Evolutionary conservation across 1,140 invertebrate genomes (phyloP).

Genomic region (Brachionus plicatilis): DNA sequence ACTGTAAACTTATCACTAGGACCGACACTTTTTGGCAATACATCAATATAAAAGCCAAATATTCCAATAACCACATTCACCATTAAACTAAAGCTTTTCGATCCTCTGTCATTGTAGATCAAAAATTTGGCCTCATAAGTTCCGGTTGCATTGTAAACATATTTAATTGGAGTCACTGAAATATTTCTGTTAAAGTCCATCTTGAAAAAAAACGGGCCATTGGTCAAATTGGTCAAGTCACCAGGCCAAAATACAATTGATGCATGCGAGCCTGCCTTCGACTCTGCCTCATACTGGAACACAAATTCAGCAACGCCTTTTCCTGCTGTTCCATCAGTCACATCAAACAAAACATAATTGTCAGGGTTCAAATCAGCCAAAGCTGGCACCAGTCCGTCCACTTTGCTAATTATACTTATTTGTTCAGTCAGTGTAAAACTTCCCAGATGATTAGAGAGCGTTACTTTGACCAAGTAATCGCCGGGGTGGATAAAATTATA

Average conservation of each 20-base stretch:
- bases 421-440: background rate
- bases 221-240: background rate
- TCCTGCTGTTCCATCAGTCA: background rate
- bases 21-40: background rate
- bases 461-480: background rate
- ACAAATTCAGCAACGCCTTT: slow-evolving; percentile 3
- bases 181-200: slow-evolving; percentile 36
- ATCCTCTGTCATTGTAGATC: background rate
- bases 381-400: background rate
- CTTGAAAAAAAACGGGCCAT: background rate
- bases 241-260: slow-evolving; percentile 13
- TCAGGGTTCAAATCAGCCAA: background rate
- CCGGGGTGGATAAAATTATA: background rate
- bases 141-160: background rate
- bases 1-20: background rate
- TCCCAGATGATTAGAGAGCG: background rate
- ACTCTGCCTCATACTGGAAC: background rate
- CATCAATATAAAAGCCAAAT: slow-evolving; percentile 7
- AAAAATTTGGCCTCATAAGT: background rate
- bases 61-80: background rate
- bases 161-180: background rate
- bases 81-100: background rate
- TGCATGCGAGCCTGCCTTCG: background rate
- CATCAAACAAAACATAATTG: slow-evolving; percentile 1
- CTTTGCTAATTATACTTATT: slow-evolving; percentile 5